Base-by-base conservation (phyloP, 2,113 vertebrate species). In the Hystrix cristata region DNA sequence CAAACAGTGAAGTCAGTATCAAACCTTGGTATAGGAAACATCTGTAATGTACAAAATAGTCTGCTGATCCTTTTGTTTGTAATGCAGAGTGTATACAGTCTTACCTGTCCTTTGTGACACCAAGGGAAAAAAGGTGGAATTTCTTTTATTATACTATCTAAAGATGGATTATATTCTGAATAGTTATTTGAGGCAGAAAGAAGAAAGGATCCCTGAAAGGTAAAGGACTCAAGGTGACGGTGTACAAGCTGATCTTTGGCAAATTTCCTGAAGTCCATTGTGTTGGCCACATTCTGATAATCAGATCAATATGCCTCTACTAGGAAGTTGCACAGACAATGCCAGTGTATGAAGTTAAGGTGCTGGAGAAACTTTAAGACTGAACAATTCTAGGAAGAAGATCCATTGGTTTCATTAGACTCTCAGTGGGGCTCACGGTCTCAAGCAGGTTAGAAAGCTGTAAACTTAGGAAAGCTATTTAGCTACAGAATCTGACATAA, bases 141-240 rank as follows among this genome's bases (percentile, higher is more conserved):
- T 16, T 82, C 38, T 92, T 79, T 96, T 82, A 88, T 96, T 94
- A 74, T 94, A 67, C 53, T 89, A n/a, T 92, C 43, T 71, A 96
- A 80, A 67, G 85, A 85, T 90, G 59, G 95, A 72, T 80, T 90
- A 34, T 46, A 69, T 74, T 57, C 53, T 59, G 46, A 53, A 62
- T 57, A 72, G 82, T 83, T 87, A 84, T 55, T 71, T 48, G 15
- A 87, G 76, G 60, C 43, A 38, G 69, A 55, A 27, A 53, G 43
- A 29, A 87, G 67, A 90, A 83, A n/a, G n/a, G n/a, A 34, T 46
- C 57, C 43, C 67, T 7, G 27, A 62, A 79, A 19, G 21, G 71
- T 34, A 78, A 82, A 83, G 34, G 43, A n/a, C 62, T 67, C 1
- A 81, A 60, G 79, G 59, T 2, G 9, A 67, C 95, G 15, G 65